These are phyloP conservation scores for Puntigrus tetrazona DNA, from an alignment of 2,113 vertebrate genomes.

Conservation along the genomic window DNA sequence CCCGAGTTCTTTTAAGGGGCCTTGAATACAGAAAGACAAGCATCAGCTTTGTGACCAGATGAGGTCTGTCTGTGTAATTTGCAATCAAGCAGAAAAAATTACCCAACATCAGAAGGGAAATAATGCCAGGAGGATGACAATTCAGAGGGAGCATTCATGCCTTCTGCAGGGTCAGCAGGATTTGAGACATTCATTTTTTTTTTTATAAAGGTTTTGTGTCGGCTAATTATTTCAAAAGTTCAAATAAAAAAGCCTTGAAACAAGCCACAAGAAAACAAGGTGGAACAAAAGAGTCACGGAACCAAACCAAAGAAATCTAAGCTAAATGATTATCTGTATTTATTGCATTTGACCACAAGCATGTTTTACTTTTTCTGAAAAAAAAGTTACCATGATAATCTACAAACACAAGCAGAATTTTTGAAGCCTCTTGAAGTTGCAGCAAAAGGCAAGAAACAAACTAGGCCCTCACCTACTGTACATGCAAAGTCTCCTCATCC, in stretches of 20 bases:
- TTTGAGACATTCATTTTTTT: constrained; percentile 3
- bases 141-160: constrained; percentile 31
- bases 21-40: constrained; percentile 33
- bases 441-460: too few relatives aligned
- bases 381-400: too few relatives aligned
- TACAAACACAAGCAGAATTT: too few relatives aligned
- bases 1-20: constrained; percentile 22
- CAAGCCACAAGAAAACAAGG: constrained; percentile 30
- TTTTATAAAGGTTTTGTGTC: neutral
- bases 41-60: constrained; percentile 51
- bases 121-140: constrained; percentile 42
- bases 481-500: too few relatives aligned
- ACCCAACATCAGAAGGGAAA: constrained; percentile 35
- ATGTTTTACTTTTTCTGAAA: constrained; percentile 31
- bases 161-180: constrained; percentile 42
- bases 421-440: too few relatives aligned
- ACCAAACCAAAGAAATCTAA: constrained; percentile 13
- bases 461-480: too few relatives aligned
- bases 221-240: constrained; percentile 27
- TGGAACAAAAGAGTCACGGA: constrained; percentile 45
- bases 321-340: constrained; percentile 19
- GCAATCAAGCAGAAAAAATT: constrained; percentile 43
- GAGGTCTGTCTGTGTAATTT: constrained; percentile 39
- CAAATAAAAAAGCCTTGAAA: constrained; percentile 38
- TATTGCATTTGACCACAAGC: neutral